Base-by-base conservation (phyloP, 2,113 vertebrate species). In the Pleuronectes platessa region DNA sequence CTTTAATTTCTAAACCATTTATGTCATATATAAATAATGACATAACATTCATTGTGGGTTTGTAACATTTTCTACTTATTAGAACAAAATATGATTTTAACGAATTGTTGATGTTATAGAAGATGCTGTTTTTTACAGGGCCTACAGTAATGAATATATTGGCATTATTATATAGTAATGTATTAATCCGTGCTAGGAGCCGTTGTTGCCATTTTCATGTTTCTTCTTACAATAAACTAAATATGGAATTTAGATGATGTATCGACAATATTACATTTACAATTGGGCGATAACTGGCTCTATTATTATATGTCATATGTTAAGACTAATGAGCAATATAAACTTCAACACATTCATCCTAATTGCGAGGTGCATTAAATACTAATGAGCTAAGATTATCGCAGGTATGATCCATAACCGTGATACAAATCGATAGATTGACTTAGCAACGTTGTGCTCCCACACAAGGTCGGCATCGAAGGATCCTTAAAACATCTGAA, bases 401-500 rank as follows among this genome's bases (percentile, higher is more conserved):
- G 2, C 2, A 10, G 14, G 18, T 55, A 4, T 58, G 40, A 70
- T 74, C 23, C 60, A 53, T 68, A 76, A 64, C 20, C 35, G 7
- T 18, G 15, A 11, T 35, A 58, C 4, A 53, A n/a, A 75, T 21
- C 14, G 5, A 64, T 63, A 51, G 17, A 40, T 42, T 49, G 56
- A 70, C 27, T 61, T 60, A 35, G 10, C 3, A 14, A 58, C 49
- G 23, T 31, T 11, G 2, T 31, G 15, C 20, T 60, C 26, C 20
- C 9, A n/a, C 27, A 24, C 23, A 77, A 58, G 68, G n/a, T 56
- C 49, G 51, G 21, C 21, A 55, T 3, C 75, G 45, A 53, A 54
- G 23, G 23, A 49, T 82, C 75, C 64, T 78, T 74, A 31, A 82
- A 74, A 23, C 31, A 23, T 35, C 0, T 63, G n/a, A 68, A 61